Base-by-base conservation (phyloP, 2,888 invertebrate genomes). In the Mythimna impura region DNA sequence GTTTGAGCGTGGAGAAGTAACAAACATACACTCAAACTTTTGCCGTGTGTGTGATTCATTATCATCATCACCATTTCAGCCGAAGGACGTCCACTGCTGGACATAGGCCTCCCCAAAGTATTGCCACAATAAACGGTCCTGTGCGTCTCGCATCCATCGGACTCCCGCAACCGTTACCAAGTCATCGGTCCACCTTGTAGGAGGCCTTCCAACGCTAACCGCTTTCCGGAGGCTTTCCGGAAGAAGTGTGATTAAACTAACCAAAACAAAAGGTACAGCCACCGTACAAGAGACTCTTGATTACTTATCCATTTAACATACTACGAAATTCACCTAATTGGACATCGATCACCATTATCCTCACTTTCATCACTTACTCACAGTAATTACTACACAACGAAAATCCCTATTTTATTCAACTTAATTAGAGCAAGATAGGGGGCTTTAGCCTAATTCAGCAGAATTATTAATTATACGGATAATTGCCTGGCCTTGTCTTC, bases 401-500 rank as follows among this genome's bases (percentile, higher is more conserved):
- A 79, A 83, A 71, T 70, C 74, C 66, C 71, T 84, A 79, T 86
- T 83, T 83, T 83, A 87, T 87, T 80, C 85, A 80, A 72, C 79
- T 75, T 85, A 81, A 87, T 87, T 86, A 80, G 83, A 83, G 69
- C 71, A 9, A 83, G 70, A 84, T 83, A 81, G 73, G 58, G 66
- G 67, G 71, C 72, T 82, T 76, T 78, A 79, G 82, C 81, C 65
- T 75, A 81, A 88, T 87, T 85, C 80, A 79, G 72, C 73, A 73
- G 87, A 89, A 89, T 89, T 89, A 89, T 89, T 89, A 87, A 89
- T 89, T 77, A 76, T 79, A 57, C 77, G 81, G 85, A 87, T 88
- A 89, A 89, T 88, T 87, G 84, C 63, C 69, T 76, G 81, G 82
- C 82, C 84, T 87, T 88, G 86, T 87, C 84, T 88, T 86, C 77